Evolutionary conservation across 2,113 vertebrate genomes (phyloP).

Genomic region (Desmodus rotundus): DNA sequence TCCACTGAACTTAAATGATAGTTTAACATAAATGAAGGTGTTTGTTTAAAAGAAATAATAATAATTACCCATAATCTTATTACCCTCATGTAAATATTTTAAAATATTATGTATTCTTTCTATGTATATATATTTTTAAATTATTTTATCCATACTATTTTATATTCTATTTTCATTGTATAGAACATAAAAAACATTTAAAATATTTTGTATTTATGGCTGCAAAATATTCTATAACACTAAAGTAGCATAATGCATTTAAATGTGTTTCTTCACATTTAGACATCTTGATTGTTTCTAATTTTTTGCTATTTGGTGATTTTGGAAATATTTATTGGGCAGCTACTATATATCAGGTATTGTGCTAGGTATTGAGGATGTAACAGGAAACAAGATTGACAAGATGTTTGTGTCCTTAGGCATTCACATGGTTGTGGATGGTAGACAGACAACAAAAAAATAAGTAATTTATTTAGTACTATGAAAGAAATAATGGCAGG

Average conservation of each 20-base stretch:
- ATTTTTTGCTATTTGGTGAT: not conserved
- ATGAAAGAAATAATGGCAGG: not conserved
- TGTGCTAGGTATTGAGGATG: not conserved
- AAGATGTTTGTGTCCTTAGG: not conserved
- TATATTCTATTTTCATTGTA: not conserved
- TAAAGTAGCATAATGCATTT: not conserved
- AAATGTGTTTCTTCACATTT: not conserved
- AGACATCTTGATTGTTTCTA: not conserved
- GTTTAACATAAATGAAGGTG: not conserved
- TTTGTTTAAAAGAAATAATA: not conserved
- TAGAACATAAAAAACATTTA: not conserved
- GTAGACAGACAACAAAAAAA: not conserved
- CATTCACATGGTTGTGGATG: not conserved
- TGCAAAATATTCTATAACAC: not conserved
- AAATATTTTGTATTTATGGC: not conserved
- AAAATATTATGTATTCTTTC: not conserved
- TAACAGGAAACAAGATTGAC: not conserved
- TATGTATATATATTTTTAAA: not conserved
- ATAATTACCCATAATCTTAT: not conserved
- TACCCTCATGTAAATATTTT: not conserved
- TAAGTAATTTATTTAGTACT: not conserved
- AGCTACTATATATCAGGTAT: not conserved
- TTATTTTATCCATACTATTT: not conserved
- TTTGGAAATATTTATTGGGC: not conserved
- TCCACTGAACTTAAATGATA: not conserved